Base-by-base conservation (phyloP, 2,113 vertebrate genomes). In the Sardina pilchardus region DNA sequence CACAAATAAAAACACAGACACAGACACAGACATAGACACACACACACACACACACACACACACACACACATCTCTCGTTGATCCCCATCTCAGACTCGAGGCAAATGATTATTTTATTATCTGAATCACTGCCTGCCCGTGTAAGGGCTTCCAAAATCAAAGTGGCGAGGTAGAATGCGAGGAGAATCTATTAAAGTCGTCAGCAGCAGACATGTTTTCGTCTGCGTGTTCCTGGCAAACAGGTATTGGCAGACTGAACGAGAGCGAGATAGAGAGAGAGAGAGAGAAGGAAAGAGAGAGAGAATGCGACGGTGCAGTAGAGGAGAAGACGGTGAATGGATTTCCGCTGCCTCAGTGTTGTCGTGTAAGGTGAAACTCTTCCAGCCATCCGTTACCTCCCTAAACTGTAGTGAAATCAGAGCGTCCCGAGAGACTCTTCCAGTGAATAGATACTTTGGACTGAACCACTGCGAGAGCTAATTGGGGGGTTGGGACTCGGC, bases 381-480 rank as follows among this genome's bases (percentile, higher is more conserved):
- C 50, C 26, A 36, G 21, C 2, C 19, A 5, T 17, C 81, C 26
- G 42, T 26, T 82, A 43, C 26, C n/a, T 21, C 43, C 80, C 26
- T 82, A 24, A 53, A 80, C 43, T 81, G 67, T 14, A 30, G n/a
- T 50, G 78, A 87, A 82, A 85, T 86, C 75, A 81, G 48, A 86
- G 67, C 21, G 39, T 67, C 87, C 50, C 86, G 16, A 42, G 86
- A 85, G 86, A 88, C 63, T 43, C 71, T 12, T 48, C 44, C 81
- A 24, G 47, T 85, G 82, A 89, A 88, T 84, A 85, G 82, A 84
- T 83, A 84, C 67, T 75, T 81, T 67, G 75, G 87, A 82, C 85
- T 56, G 59, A 87, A 88, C 56, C 81, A 85, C 47, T 39, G 44
- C 39, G 43, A 82, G 44, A 44, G 42, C n/a, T 43, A 75, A 12